Conservation (phyloP, 2,888 invertebrate species). For the Ophonus ardosiacus region DNA sequence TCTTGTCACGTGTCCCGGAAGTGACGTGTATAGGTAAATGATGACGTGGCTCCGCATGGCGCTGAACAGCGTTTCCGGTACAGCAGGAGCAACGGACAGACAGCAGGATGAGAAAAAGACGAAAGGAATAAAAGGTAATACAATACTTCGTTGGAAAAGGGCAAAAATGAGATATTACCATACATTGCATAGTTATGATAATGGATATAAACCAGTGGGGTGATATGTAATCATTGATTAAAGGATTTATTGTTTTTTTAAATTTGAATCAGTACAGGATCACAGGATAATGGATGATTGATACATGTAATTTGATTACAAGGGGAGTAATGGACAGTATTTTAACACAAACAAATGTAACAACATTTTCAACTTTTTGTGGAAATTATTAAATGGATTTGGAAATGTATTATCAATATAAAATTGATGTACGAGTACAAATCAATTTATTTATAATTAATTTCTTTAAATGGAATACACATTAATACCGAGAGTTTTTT, state of each 20-base stretch:
- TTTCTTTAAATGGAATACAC: no score
- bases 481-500: no score
- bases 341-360: not conserved
- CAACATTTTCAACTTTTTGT: not conserved
- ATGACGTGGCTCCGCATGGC: constrained; percentile 46
- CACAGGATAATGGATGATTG: not conserved
- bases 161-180: constrained; percentile 40
- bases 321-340: not conserved
- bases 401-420: not conserved
- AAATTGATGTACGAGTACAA: not conserved
- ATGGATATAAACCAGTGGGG: not conserved
- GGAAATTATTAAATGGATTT: not conserved
- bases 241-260: not conserved
- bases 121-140: constrained; percentile 17
- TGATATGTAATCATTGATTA: not conserved
- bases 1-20: constrained; percentile 55
- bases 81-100: not conserved
- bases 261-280: not conserved
- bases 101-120: not conserved
- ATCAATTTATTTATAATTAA: no score
- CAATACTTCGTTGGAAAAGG: constrained; percentile 27
- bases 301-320: not conserved
- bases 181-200: not conserved
- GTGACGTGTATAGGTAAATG: constrained; percentile 60
- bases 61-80: constrained; percentile 39